These are phyloP conservation scores for Noturus placidus DNA, from an alignment of 2,113 vertebrate species.

Conservation along the genomic window DNA sequence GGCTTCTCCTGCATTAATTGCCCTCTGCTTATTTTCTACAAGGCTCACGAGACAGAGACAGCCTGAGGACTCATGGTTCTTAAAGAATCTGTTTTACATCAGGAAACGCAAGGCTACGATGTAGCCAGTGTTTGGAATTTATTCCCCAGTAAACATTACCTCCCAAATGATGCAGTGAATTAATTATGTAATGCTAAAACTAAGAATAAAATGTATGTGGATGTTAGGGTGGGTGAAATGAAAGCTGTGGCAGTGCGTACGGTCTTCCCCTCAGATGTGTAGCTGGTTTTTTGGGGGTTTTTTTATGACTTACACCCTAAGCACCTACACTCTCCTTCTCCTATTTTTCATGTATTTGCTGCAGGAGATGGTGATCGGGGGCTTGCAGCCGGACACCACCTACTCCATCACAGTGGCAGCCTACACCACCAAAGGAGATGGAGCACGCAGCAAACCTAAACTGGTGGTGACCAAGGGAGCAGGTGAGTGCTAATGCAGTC, in stretches of 20 bases:
- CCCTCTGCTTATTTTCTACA: conserved; percentile 17
- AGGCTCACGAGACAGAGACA: not conserved
- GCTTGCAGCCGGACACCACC: conserved; percentile 90
- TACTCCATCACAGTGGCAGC: conserved; percentile 97
- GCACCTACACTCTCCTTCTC: conserved; percentile 30
- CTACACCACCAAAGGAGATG: conserved; percentile 98
- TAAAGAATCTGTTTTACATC: conserved; percentile 21
- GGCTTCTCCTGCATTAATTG: conserved; percentile 38
- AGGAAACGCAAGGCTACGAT: not conserved
- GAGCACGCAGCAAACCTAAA: conserved; percentile 93
- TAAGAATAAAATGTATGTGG: not conserved
- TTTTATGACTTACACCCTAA: conserved; percentile 5
- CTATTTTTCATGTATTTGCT: conserved; percentile 42
- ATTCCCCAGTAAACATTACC: not conserved
- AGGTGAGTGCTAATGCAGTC: conserved; percentile 74
- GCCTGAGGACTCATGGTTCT: not conserved
- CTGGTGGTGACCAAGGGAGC: conserved; percentile 91
- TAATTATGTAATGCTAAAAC: not conserved
- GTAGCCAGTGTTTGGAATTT: not conserved
- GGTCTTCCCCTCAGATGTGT: not conserved
- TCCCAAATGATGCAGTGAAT: not conserved
- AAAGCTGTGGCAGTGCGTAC: not conserved
- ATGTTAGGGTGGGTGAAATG: conserved; percentile 18
- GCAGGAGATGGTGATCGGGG: conserved; percentile 94
- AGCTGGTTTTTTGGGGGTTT: not conserved